Evolutionary conservation across 2,113 vertebrate genomes (phyloP), one percentile per base, ranked within the genome.

Genomic region (Oryzias melastigma): DNA sequence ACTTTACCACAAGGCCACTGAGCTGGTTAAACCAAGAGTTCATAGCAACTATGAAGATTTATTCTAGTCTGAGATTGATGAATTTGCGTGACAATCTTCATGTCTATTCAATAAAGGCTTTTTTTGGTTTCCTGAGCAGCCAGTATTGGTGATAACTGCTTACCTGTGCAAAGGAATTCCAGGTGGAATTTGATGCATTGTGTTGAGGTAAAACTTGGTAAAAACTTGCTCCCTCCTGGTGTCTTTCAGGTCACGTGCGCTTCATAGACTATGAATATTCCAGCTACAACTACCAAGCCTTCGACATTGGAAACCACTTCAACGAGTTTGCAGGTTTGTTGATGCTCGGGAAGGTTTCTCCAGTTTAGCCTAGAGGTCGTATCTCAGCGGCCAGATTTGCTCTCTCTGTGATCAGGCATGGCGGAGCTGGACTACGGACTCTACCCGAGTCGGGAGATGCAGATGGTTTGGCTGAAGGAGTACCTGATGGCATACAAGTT

Each of bases 241-340:
- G 50, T 42, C 25, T 74, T 54, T 16, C 71, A 99, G 97, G 92
- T 84, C 92, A 84, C 0, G 94, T 99, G 5, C 91, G 91, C 22
- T 98, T 98, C 82, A 98, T 99, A 16, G 97, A 99, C 86, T 99
- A 99, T 0, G 97, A 99, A 77, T 98, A 98, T 61, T 94, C 96
- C 0, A 95, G 95, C 65, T 98, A 96, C 89, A 99, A 98, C 90
- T 98, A 98, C 87, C 97, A 99, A 84, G 97, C 97, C 12, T 99
- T 95, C 1, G 97, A 99, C 89, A 99, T 99, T 0, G 96, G 96
- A 35, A 99, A 98, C 84, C 96, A 98, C 87, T 99, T 99, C 81
- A 99, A 99, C 1, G 96, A 99, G 78, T 99, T 98, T 81, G 95
- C 96, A 77, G 97, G 97, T 98, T 76, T 88, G 14, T 17, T n/a